Percentiles rank a stretch among this genome's conserved stretches.
Conservation (phyloP, 2,797 vertebrate species). For the Cryptoblepharus egeriae region DNA sequence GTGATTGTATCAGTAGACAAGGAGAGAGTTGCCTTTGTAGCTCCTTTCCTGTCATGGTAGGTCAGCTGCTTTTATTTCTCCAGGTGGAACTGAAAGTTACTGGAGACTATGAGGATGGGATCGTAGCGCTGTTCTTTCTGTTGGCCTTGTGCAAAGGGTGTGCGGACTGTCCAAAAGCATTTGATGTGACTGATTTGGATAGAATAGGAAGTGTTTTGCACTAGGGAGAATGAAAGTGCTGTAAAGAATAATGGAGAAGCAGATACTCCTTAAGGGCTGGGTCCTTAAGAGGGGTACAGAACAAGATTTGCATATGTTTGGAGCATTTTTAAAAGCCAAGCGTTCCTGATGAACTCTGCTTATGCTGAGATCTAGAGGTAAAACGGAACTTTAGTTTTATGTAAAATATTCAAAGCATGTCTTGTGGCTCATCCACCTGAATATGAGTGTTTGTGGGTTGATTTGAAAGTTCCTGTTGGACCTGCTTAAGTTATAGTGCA, state of each 20-base stretch:
- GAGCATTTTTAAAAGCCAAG: background rate
- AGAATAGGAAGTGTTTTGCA: background rate
- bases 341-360: background rate
- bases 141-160: background rate
- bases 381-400: background rate
- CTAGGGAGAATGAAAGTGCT: background rate
- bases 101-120: constrained; percentile 15
- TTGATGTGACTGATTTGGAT: background rate
- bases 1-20: constrained; percentile 86
- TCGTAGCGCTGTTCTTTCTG: background rate
- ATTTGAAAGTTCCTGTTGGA: background rate
- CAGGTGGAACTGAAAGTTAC: constrained; percentile 53
- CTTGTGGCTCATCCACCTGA: background rate
- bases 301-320: background rate
- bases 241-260: background rate
- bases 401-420: background rate
- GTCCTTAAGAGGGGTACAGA: background rate
- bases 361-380: background rate
- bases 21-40: constrained; percentile 72
- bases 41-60: constrained; percentile 51
- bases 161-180: background rate
- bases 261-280: background rate
- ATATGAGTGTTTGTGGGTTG: background rate
- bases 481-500: background rate
- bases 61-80: constrained; percentile 55